phyloP scores from a whole-genome alignment of 2,797 vertebrate species.

The Harpagifer antarcticus region DNA sequence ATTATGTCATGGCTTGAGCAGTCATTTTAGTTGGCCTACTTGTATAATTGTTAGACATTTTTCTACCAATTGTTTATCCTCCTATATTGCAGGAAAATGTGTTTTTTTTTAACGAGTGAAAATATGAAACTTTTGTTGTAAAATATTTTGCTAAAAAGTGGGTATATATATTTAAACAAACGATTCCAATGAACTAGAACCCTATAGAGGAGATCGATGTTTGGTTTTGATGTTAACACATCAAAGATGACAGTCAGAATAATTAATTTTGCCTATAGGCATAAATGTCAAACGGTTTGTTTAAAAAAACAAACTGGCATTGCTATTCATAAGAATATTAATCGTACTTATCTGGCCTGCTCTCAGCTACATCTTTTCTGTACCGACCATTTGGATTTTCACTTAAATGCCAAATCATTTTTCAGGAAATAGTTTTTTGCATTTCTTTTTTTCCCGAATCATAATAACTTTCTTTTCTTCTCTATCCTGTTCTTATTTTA shows the following conservation, averaged over 20 bases:
- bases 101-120: background rate
- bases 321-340: constrained; percentile 10
- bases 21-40: background rate
- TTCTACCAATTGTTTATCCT: background rate
- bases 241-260: background rate
- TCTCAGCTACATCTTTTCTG: constrained; percentile 19
- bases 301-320: background rate
- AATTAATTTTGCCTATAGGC: background rate
- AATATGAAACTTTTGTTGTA: background rate
- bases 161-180: background rate
- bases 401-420: constrained; percentile 27
- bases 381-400: constrained; percentile 8
- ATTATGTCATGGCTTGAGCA: constrained; percentile 3
- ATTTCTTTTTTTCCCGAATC: constrained; percentile 11
- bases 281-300: background rate
- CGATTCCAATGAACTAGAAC: background rate
- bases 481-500: constrained; percentile 73
- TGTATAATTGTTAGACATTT: background rate
- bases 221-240: constrained; percentile 7
- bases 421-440: constrained; percentile 1
- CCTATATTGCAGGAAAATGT: background rate
- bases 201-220: background rate
- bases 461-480: constrained; percentile 46
- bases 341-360: constrained; percentile 15
- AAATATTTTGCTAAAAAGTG: constrained; percentile 12